Base-by-base conservation (phyloP, 1,140 invertebrate species). In the Chelonus insularis region DNA sequence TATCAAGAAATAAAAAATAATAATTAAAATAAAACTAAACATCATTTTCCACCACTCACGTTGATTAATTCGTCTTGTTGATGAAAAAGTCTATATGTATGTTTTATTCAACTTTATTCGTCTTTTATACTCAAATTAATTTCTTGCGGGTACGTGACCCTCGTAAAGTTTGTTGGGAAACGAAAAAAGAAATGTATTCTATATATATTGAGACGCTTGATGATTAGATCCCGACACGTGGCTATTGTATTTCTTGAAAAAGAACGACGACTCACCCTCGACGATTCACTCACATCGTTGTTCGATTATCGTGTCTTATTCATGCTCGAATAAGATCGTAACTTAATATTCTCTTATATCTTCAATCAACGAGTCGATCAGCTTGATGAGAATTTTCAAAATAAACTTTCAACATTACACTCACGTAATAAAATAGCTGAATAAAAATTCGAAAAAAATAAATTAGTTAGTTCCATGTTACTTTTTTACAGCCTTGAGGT, bases 141-240 rank as follows among this genome's bases (percentile, higher is more conserved):
- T 25, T 25, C 47, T 50, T 14, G 20, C 21, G 7, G 47, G 18
- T 50, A 23, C 32, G 4, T 25, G 54, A 57, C 39, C 55, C 55
- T 47, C 55, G 1, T 11, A 47, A n/a, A 18, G 41, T 34, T 34
- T 21, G 21, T 16, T 47, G 43, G 43, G 25, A 34, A 34, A 64
- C 62, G 66, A 62, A 63, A 51, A 43, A 54, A 32, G 14, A 57
- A 61, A 18, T 23, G 43, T 14, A 7, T 25, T 20, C 12, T 20
- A 11, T 50, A 25, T 50, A 50, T 39, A 59, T 50, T 29, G 47
- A 39, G 32, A 59, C 64, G 51, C 11, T 52, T 54, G 60, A 69
- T 76, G 71, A 76, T 76, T 76, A 74, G 73, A 72, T 73, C 72
- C 66, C 60, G 74, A 51, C 74, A 76, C 74, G 73, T 76, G 73